These are phyloP conservation scores for Coenonympha glycerion DNA, from an alignment of 2,888 invertebrate genomes.

Conservation along the genomic window DNA sequence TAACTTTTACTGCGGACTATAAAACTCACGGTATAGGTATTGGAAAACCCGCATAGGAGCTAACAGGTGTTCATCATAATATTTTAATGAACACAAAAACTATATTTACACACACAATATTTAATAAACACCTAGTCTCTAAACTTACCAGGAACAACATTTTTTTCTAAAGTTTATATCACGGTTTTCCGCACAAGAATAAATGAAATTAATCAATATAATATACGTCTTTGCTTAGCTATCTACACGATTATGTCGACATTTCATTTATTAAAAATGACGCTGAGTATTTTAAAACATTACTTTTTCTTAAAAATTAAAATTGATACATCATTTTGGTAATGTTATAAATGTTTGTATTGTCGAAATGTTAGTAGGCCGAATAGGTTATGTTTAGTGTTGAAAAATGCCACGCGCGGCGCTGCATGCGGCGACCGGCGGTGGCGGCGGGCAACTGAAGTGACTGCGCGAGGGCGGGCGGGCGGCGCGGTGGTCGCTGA, in stretches of 20 bases:
- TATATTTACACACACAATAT: neutral
- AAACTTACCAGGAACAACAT: slow-evolving; percentile 9
- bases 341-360: slow-evolving; percentile 14
- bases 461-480: slow-evolving; percentile 59
- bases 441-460: slow-evolving; percentile 59
- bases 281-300: neutral
- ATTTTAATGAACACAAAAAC: neutral
- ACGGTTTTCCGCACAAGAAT: slow-evolving; percentile 4
- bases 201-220: slow-evolving; percentile 52
- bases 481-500: too few species aligned
- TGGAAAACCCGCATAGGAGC: slow-evolving; percentile 11
- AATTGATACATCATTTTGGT: slow-evolving; percentile 3
- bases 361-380: slow-evolving; percentile 36
- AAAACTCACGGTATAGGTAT: slow-evolving; percentile 7
- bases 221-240: slow-evolving; percentile 65
- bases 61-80: slow-evolving; percentile 18
- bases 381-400: slow-evolving; percentile 61
- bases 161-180: slow-evolving; percentile 7
- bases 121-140: neutral
- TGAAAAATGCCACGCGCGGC: slow-evolving; percentile 52
- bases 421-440: slow-evolving; percentile 55
- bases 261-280: slow-evolving; percentile 35
- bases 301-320: neutral
- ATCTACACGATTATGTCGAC: slow-evolving; percentile 31
- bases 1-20: slow-evolving; percentile 6